Evolutionary conservation across 2,113 vertebrate species (phyloP).

Genomic region (Larimichthys polyactis): DNA sequence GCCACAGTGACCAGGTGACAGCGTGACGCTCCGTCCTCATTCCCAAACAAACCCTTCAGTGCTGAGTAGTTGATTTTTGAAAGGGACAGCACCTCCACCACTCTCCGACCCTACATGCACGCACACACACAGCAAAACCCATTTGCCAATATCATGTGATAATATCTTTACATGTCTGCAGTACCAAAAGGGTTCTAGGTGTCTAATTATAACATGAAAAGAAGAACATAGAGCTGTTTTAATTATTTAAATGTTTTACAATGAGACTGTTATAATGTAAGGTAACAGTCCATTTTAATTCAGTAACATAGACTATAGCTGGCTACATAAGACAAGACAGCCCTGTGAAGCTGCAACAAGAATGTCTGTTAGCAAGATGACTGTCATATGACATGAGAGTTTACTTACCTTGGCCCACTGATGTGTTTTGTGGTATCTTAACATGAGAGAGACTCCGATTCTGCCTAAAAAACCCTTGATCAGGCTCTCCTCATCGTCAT

Average conservation of each 20-base stretch:
- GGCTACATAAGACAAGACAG: not conserved
- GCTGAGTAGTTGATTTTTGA: conserved; percentile 87
- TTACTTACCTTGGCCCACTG: conserved; percentile 92
- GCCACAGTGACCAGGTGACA: conserved; percentile 92
- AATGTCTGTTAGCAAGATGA: not conserved
- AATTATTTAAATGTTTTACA: not conserved
- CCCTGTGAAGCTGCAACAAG: not conserved
- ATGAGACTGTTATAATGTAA: not conserved
- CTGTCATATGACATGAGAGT: not conserved
- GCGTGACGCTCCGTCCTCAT: conserved; percentile 84
- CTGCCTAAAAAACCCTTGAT: conserved; percentile 87
- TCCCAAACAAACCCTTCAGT: conserved; percentile 88
- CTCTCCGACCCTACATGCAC: conserved; percentile 86
- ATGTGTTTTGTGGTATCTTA: conserved; percentile 87
- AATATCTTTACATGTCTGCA: not conserved
- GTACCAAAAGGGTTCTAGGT: not conserved
- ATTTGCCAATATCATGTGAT: not conserved
- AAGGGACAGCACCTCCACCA: conserved; percentile 86
- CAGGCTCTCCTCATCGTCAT: conserved; percentile 65
- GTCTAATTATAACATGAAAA: not conserved
- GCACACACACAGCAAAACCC: not conserved
- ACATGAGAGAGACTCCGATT: conserved; percentile 91
- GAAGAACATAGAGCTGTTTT: not conserved
- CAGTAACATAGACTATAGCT: not conserved
- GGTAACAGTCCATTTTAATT: not conserved